A percentile compares a stretch with the other conserved stretches of the same genome.
Evolutionary conservation across 2,797 vertebrate genomes (phyloP).

Genomic region (Artibeus lituratus): DNA sequence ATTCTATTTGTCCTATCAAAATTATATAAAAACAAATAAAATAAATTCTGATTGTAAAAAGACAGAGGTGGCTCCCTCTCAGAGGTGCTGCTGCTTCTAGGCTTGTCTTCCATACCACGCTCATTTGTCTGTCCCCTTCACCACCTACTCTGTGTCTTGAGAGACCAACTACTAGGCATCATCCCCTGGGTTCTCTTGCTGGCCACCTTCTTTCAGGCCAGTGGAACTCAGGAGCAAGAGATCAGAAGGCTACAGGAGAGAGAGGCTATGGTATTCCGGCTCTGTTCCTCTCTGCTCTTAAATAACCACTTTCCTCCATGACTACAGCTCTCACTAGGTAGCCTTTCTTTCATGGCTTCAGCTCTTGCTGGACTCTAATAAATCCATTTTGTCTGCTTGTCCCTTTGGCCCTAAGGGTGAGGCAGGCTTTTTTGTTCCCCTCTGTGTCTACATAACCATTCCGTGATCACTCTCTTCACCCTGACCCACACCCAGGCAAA

Average conservation of each 20-base stretch:
- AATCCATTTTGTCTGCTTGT: background rate
- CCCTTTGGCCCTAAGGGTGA: background rate
- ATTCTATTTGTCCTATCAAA: background rate
- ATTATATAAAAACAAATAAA: background rate
- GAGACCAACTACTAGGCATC: background rate
- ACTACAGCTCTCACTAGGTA: background rate
- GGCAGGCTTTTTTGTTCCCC: background rate
- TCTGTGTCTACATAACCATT: background rate
- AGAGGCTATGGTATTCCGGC: background rate
- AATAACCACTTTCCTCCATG: background rate
- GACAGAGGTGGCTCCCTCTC: background rate
- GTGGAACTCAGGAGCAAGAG: background rate
- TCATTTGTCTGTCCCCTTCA: background rate
- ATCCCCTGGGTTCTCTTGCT: background rate
- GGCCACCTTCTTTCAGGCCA: background rate
- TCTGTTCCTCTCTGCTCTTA: background rate
- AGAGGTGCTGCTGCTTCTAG: accelerated
- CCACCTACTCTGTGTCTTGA: accelerated
- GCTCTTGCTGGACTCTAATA: background rate
- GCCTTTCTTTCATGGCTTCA: background rate
- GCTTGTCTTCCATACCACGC: accelerated
- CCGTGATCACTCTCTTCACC: background rate
- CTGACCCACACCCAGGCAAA: background rate
- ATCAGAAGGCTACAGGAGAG: background rate
- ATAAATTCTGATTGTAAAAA: background rate